Base-by-base conservation (phyloP, 2,888 invertebrate species). In the Plagiodera versicolora region DNA sequence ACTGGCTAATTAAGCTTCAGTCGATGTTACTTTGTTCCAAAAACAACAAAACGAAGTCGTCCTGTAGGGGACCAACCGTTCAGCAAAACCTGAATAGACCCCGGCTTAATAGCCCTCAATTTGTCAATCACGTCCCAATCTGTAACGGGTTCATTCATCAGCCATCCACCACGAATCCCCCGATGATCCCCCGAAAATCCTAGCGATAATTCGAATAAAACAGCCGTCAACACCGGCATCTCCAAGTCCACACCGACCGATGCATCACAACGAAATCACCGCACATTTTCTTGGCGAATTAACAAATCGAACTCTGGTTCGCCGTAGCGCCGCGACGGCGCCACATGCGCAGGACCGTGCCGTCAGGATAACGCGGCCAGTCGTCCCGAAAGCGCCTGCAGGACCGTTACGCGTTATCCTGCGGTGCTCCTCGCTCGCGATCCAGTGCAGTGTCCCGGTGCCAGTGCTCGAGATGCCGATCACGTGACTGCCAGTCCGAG, bases 301-400 rank as follows among this genome's bases (percentile, higher is more conserved):
- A 77, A 74, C 77, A 76, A 77, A 78, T 79, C 78, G 78, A 79
- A 78, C 74, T 68, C 74, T 75, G 73, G 75, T 75, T 73, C 71
- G 61, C 66, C 65, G 65, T 69, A 66, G 69, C 84, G 74, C 81
- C 58, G 46, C 51, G 18, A 55, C 24, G 58, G 55, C 58, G 78
- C 81, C 65, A 70, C 76, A 64, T 77, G 79, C 79, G 79, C 83
- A 84, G 82, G 85, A 68, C 83, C 83, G 82, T 67, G 54, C 44
- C 19, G 52, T 32, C 61, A 64, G 60, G 64, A 62, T 47, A 75
- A 69, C 83, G 83, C 72, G 76, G 75, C 74, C 77, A 80, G 80
- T 80, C 75, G 72, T 72, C 72, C 74, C 75, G 74, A 75, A 63
- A 64, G 67, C 67, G 71, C 68, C n/a, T n/a, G n/a, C n/a, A n/a